Base-by-base conservation (phyloP, 2,888 invertebrate species). In the Spisula solida region DNA sequence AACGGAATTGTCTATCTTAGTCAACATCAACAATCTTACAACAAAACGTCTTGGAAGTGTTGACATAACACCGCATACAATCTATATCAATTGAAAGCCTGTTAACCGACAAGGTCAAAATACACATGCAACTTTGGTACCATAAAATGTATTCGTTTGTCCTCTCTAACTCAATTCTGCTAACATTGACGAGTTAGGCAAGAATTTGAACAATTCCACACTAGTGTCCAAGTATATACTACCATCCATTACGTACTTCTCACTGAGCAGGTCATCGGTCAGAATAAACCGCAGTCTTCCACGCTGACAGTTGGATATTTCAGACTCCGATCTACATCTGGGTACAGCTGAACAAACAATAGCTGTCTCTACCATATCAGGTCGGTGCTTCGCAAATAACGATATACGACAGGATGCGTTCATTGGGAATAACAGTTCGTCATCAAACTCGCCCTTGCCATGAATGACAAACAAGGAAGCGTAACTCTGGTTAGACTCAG, bases 371-470 rank as follows among this genome's bases (percentile, higher is more conserved):
- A 31, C n/a, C n/a, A 16, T 60, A n/a, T 82, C 31, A 2, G 34
- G n/a, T n/a, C 48, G 51, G 8, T 34, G 51, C 31, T 18, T 47
- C 2, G 75, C 18, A 20, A 84, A 75, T 55, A 84, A 48, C 4
- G 78, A 51, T n/a, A 84, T 31, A 25, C 85, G 41, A 51, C 88
- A 90, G 1, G 20, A 48, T 16, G 90, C 85, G 66, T 91, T 92
- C 81, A 94, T 91, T 16, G 95, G 95, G 60, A 94, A 95, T 6
- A 88, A 83, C 10, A 95, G 83, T 1, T 93, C 88, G 6, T 93
- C 90, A 66, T 95, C 95, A 87, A 93, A 94, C 75, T 93, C 89
- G 0, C 95, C 95, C 18, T 92, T 91, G 87, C 93, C 93, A 5
- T 94, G 91, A 16, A 89, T 85, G 16, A 95, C 79, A 82, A 91